These are phyloP conservation scores for Porites rus DNA, from an alignment of 92 coral and sea anemone genomes.

Conservation along the genomic window DNA sequence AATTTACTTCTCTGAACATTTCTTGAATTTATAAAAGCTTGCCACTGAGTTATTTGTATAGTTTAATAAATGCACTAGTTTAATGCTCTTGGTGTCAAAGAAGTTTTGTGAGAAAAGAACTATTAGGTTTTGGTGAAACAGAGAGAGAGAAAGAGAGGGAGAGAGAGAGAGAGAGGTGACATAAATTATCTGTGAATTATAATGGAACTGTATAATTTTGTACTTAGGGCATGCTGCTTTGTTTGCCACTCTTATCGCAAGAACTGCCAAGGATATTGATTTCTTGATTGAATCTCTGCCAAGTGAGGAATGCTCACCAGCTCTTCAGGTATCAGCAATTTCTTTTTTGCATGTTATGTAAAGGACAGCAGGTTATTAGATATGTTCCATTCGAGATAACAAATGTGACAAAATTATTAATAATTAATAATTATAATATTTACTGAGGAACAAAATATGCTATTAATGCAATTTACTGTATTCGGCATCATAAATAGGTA, in stretches of 20 bases:
- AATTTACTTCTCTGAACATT: not conserved
- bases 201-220: not conserved
- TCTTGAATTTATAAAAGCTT: not conserved
- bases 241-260: constrained; percentile 93
- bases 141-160: not conserved
- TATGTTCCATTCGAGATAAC: not conserved
- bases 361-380: not conserved
- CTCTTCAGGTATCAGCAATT: constrained; percentile 77
- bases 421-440: too few species aligned
- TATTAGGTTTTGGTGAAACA: not conserved
- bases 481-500: too few species aligned
- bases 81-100: too few species aligned
- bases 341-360: not conserved
- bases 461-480: too few species aligned
- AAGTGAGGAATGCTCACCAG: constrained; percentile 95
- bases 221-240: constrained; percentile 89
- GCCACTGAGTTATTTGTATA: not conserved
- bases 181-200: not conserved
- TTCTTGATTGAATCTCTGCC: constrained; percentile 91
- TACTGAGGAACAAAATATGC: too few species aligned
- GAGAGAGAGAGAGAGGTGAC: not conserved
- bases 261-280: constrained; percentile 97
- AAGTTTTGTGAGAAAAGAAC: too few species aligned
- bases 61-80: too few species aligned
- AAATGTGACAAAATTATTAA: too few species aligned